Evolutionary conservation across 2,113 vertebrate genomes (phyloP), one percentile per base, ranked within the genome.

Genomic region (Progne subis): DNA sequence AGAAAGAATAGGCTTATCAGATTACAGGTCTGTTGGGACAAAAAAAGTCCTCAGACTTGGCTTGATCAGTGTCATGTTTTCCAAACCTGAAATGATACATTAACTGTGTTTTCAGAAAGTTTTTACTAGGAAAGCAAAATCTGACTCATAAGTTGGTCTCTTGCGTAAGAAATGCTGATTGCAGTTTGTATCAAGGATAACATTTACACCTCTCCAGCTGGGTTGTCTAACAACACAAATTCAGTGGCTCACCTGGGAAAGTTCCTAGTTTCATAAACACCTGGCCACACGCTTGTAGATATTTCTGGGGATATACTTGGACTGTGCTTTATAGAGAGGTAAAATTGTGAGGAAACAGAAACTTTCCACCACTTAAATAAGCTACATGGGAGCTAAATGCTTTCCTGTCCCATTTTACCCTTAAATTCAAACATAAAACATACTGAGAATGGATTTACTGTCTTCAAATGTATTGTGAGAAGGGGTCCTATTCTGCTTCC

Each of bases 111-210:
- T 95, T 91, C 76, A 77, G 82, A 86, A 85, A 67, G 37, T 29
- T 92, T 94, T 96, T 89, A 82, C 60, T 60, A 95, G 86, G 90
- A 96, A 95, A 96, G 79, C 79, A 91, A 90, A 95, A 83, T 78
- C 86, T 90, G 81, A 93, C 72, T 91, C 37, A 81, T 68, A 68
- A 25, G 2, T 32, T 85, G n/a, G 19, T 53, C 18, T 75, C 23
- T 82, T 86, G 46, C 43, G 39, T 78, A 69, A 87, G 28, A 23
- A 83, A 44, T 28, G 8, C 17, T 67, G 39, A 60, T 43, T 74
- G 24, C 34, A 39, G 29, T 44, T 79, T 94, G 47, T 70, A 53
- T 53, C 23, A 57, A 64, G 31, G 39, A 60, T 83, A 52, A 69
- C 4, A 4, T 91, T 83, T 49, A 34, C 21, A 5, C 2, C 57